Conservation (phyloP, 2,797 vertebrate species). For the Pangasius sanitwongsei region DNA sequence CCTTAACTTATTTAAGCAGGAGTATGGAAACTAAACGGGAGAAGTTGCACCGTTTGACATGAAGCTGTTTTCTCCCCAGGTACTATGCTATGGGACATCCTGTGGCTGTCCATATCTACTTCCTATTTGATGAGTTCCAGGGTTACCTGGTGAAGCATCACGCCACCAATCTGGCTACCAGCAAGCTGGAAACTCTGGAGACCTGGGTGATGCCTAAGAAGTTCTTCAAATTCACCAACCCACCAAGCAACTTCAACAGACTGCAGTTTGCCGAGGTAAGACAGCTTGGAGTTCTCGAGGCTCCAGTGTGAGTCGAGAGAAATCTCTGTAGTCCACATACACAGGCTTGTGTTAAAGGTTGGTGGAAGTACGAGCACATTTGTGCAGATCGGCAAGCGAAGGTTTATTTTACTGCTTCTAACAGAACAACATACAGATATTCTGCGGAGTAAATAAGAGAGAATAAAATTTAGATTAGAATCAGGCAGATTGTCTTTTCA, state of each 20-base stretch:
- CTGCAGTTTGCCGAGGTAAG: constrained; percentile 93
- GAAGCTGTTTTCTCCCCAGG: constrained; percentile 69
- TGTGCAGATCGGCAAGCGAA: neutral
- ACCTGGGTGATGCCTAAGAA: constrained; percentile 95
- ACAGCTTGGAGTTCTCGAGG: neutral
- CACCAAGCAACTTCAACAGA: constrained; percentile 86
- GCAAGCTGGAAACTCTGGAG: constrained; percentile 95
- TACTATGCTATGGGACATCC: constrained; percentile 96
- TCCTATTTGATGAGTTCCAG: constrained; percentile 95
- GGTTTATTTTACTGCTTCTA: constrained; percentile 4
- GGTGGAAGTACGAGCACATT: neutral
- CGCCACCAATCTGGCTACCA: constrained; percentile 92
- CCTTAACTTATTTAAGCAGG: neutral
- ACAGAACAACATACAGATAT: neutral
- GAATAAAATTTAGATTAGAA: constrained; percentile 20
- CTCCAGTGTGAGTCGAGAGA: neutral
- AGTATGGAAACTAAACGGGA: neutral
- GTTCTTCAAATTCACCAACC: constrained; percentile 86
- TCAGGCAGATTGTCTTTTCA: neutral
- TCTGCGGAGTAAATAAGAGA: neutral
- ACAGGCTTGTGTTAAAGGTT: neutral
- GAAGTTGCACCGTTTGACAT: neutral
- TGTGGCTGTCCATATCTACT: constrained; percentile 93
- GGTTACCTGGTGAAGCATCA: constrained; percentile 94
- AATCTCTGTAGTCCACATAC: neutral